Evolutionary conservation across 1,140 invertebrate genomes (phyloP), one percentile per base, ranked within the genome.

Genomic region (Laodelphax striatellus): DNA sequence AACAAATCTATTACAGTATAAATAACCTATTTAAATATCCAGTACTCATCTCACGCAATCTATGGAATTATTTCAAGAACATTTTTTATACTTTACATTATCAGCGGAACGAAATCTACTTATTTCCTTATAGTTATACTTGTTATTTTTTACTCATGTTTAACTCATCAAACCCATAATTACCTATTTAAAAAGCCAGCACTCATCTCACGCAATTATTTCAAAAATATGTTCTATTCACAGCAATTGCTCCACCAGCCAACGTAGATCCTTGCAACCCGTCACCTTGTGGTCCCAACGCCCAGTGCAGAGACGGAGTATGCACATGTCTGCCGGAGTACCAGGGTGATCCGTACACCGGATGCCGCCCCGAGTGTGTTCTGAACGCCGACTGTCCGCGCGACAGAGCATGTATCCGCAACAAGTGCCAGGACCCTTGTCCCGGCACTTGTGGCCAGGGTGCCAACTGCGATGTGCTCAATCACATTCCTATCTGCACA

Each of bases 351-450:
- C 86, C 87, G 21, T 88, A 88, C 67, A 79, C 79, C 61, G 83
- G 82, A 5, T 87, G 87, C 68, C 74, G 85, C 57, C 84, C 85
- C 2, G 85, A 88, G 72, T 90, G 88, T 70, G 78, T 81, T 2
- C 70, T 85, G 8, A 83, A 86, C 65, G 78, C 81, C 2, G 86
- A 92, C 64, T 91, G 88, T 70, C 70, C 83, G 0, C 79, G 80
- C n/a, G 81, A 83, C 61, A 79, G 81, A 67, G 82, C 86, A 16
- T 92, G 88, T 70, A 81, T 86, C 38, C 81, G 82, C 67, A 80
- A 83, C 61, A 86, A 84, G 73, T 91, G 88, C 69, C 72, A 77
- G 57, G 81, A 90, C 72, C 86, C 86, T 31, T 91, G 88, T 68
- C 82, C 82, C 14, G 85, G 83, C 63, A 82, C 80, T 31, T 90